phyloP scores from a whole-genome alignment of 2,888 invertebrate species.

The Agrypnus murinus region DNA sequence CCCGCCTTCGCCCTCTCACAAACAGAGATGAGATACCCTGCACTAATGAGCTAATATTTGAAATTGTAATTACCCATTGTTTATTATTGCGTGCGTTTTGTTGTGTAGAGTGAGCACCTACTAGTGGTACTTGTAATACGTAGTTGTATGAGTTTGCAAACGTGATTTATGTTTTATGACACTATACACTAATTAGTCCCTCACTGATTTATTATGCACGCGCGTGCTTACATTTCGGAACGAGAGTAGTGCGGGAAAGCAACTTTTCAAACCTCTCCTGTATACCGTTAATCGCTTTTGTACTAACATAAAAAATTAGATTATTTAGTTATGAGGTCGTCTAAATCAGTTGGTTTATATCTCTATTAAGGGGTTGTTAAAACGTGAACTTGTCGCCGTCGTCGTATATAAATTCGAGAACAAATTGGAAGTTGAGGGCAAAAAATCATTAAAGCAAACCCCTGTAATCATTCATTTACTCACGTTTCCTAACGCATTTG shows the following conservation, averaged over 20 bases:
- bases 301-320: neutral
- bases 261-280: neutral
- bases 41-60: conserved; percentile 37
- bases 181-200: conserved; percentile 19
- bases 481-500: conserved; percentile 48
- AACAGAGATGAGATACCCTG: neutral
- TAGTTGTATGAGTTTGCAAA: too few relatives aligned
- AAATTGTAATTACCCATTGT: conserved; percentile 30
- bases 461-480: conserved; percentile 49
- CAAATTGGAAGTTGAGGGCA: conserved; percentile 29
- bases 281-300: neutral
- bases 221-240: too few relatives aligned
- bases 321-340: conserved; percentile 4
- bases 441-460: conserved; percentile 39
- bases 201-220: conserved; percentile 2
- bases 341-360: conserved; percentile 2
- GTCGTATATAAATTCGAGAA: conserved; percentile 18
- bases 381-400: neutral
- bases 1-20: neutral
- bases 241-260: too few relatives aligned
- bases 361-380: conserved; percentile 9
- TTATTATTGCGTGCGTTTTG: conserved; percentile 24
- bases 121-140: neutral
- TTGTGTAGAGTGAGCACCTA: neutral
- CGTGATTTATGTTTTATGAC: conserved; percentile 22